A percentile compares a stretch with the other conserved stretches of the same genome.
These are phyloP conservation scores for Lophochroa leadbeateri DNA, from an alignment of 2,113 vertebrate species.

Conservation along the genomic window DNA sequence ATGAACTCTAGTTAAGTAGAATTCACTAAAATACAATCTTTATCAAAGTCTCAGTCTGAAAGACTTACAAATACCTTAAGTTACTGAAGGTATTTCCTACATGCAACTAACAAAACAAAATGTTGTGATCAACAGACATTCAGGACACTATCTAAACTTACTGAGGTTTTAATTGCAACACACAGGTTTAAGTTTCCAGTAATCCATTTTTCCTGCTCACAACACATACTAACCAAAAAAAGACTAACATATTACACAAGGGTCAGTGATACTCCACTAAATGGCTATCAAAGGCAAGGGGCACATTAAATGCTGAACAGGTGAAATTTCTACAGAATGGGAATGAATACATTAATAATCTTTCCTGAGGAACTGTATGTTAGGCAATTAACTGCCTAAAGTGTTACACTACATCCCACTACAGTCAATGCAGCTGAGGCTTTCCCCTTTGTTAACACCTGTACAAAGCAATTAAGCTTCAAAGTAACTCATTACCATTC, in stretches of 20 bases:
- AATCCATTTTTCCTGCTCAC: background rate
- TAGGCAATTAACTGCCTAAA: background rate
- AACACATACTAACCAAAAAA: background rate
- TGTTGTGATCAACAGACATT: background rate
- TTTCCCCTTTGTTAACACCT: background rate
- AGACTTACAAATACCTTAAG: background rate
- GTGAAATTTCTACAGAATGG: background rate
- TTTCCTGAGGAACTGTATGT: conserved; percentile 1
- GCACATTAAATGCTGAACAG: background rate
- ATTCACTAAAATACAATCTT: background rate
- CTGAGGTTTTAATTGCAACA: background rate
- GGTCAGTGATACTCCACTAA: background rate
- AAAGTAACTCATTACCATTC: background rate
- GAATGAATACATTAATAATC: background rate
- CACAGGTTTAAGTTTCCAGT: background rate
- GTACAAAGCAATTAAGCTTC: background rate
- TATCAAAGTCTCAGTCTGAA: background rate
- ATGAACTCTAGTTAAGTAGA: background rate
- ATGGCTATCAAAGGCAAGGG: background rate
- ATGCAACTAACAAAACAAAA: background rate
- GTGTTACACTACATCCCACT: background rate
- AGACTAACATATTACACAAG: background rate
- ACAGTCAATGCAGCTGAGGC: background rate
- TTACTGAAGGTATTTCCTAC: background rate
- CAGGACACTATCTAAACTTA: background rate